phyloP scores from a whole-genome alignment of 2,113 vertebrate species.

The Nansenia antarctica region DNA sequence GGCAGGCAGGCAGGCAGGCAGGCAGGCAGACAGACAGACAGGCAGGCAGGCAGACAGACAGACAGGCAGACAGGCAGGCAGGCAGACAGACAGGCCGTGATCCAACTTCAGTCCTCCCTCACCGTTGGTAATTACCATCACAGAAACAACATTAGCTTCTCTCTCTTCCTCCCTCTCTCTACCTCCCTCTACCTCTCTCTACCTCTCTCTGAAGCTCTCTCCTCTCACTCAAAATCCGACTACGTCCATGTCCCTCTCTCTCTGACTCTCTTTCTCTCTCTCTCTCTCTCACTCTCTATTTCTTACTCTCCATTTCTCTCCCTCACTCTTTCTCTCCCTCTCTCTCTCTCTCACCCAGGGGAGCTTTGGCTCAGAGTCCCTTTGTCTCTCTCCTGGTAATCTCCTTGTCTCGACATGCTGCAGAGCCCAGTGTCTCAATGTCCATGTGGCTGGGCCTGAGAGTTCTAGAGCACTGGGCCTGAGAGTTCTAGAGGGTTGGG shows the following conservation, averaged over 20 bases:
- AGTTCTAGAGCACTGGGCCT: conserved; percentile 8
- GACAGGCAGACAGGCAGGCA: no score
- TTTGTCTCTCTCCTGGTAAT: conserved; percentile 36
- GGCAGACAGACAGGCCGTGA: no score
- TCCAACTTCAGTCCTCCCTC: no score
- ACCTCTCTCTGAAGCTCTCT: no score
- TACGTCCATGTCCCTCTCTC: not conserved
- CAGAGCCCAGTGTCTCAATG: conserved; percentile 20
- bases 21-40: no score
- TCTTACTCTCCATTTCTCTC: not conserved
- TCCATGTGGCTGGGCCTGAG: conserved; percentile 26
- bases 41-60: no score
- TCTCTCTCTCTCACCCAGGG: not conserved
- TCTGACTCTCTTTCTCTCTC: not conserved
- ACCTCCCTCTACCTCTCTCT: not conserved
- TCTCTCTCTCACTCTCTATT: not conserved
- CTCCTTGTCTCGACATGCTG: conserved; percentile 35
- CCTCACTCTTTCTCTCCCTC: not conserved
- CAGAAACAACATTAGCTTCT: no score
- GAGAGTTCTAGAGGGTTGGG: no score
- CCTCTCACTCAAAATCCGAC: no score
- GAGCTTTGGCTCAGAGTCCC: conserved; percentile 35
- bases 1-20: no score
- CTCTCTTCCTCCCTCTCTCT: no score
- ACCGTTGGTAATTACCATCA: no score